Evolutionary conservation across 2,113 vertebrate species (phyloP).

Genomic region (Stomatorhinus ivindoensis): DNA sequence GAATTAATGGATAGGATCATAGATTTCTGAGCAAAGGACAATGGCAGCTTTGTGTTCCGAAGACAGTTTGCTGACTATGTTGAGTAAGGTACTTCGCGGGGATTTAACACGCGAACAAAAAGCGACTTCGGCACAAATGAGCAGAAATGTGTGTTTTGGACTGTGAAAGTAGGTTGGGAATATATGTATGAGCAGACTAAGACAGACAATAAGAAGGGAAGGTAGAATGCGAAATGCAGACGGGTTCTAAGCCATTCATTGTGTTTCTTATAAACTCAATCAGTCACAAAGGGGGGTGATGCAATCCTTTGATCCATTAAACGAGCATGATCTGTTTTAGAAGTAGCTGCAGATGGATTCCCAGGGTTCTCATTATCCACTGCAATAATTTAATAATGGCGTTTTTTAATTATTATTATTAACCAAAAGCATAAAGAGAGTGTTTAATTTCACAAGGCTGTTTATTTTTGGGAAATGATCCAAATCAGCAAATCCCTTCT

Average conservation of each 20-base stretch:
- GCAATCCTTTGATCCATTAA: not conserved
- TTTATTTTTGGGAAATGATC: not conserved
- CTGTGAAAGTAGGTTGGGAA: conserved; percentile 7
- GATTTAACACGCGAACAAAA: not conserved
- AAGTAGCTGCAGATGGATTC: not conserved
- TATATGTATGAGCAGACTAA: not conserved
- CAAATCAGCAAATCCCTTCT: not conserved
- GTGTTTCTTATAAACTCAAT: not conserved
- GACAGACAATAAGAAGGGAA: not conserved
- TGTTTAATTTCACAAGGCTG: not conserved
- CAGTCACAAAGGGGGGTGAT: not conserved
- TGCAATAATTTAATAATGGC: not conserved
- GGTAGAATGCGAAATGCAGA: not conserved
- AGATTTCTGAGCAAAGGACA: not conserved
- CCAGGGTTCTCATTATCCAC: not conserved
- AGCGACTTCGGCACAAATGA: not conserved
- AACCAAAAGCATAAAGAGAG: not conserved
- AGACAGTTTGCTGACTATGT: not conserved
- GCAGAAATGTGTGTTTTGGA: not conserved
- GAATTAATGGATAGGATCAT: not conserved
- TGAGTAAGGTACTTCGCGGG: not conserved
- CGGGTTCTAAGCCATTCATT: not conserved
- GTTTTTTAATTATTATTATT: not conserved
- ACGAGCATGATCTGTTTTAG: not conserved
- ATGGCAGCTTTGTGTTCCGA: not conserved